These are phyloP conservation scores for Silvanus unidentatus DNA, from an alignment of 2,888 invertebrate genomes.

Conservation along the genomic window DNA sequence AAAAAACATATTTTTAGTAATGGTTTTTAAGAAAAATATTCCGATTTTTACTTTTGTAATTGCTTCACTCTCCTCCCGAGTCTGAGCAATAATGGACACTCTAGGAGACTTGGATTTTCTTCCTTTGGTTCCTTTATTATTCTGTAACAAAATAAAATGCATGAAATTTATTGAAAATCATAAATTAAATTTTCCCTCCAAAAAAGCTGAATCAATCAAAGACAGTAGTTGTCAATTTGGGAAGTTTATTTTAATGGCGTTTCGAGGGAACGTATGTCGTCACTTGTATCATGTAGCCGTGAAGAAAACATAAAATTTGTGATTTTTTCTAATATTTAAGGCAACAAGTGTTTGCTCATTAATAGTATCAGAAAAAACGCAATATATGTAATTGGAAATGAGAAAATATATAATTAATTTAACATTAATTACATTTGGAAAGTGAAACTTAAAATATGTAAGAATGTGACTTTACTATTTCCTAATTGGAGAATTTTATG, in stretches of 20 bases:
- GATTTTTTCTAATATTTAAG: no score
- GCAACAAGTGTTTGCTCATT: background rate
- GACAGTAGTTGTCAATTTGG: constrained; percentile 26
- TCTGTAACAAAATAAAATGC: constrained; percentile 27
- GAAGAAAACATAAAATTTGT: constrained; percentile 30
- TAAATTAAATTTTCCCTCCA: constrained; percentile 44
- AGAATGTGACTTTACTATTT: constrained; percentile 33
- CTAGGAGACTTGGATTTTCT: constrained; percentile 47
- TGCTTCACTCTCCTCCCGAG: constrained; percentile 50
- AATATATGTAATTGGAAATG: constrained; percentile 1
- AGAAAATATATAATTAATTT: no score
- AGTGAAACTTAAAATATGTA: constrained; percentile 17
- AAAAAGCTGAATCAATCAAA: constrained; percentile 29
- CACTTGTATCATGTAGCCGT: constrained; percentile 22
- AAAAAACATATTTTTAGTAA: constrained; percentile 13
- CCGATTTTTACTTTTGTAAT: constrained; percentile 45
- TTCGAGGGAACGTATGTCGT: constrained; percentile 31
- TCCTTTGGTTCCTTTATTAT: constrained; percentile 46
- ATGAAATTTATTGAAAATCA: constrained; percentile 7
- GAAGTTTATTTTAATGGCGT: constrained; percentile 19
- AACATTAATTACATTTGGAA: no score
- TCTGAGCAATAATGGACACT: constrained; percentile 47
- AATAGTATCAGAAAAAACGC: background rate
- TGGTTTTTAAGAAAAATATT: background rate
- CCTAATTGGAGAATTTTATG: background rate